These are phyloP conservation scores for Nebria brevicollis DNA, from an alignment of 2,888 invertebrate genomes.

Conservation along the genomic window DNA sequence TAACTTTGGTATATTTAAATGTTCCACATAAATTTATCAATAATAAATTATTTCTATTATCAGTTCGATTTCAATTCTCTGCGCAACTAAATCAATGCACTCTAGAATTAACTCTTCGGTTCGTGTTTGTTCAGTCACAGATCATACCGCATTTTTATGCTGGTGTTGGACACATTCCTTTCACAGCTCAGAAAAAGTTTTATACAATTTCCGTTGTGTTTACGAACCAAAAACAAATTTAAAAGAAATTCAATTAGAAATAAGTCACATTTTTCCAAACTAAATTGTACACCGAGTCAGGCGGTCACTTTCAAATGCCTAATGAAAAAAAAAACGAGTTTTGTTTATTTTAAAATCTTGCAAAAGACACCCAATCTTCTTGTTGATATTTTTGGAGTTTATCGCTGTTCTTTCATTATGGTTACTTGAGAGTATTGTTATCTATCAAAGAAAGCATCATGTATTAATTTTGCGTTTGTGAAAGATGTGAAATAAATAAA, in stretches of 20 bases:
- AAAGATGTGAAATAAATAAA: not conserved
- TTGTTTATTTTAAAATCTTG: not conserved
- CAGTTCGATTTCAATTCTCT: slow-evolving; percentile 13
- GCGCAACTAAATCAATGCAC: not conserved
- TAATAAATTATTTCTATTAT: slow-evolving; percentile 34
- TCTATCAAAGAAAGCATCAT: no score
- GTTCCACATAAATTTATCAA: slow-evolving; percentile 43
- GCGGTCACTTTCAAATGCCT: slow-evolving; percentile 6
- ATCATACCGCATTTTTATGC: slow-evolving; percentile 17
- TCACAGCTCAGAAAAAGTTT: slow-evolving; percentile 36
- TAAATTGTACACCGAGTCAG: not conserved
- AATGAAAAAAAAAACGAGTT: slow-evolving; percentile 6
- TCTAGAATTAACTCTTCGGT: not conserved
- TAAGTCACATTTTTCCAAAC: slow-evolving; percentile 10
- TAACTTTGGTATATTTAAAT: slow-evolving; percentile 38
- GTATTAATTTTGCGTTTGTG: no score
- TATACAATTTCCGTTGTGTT: slow-evolving; percentile 28
- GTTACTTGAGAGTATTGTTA: no score
- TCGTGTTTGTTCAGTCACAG: not conserved
- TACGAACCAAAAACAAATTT: slow-evolving; percentile 46
- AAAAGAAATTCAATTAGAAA: slow-evolving; percentile 46
- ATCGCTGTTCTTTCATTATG: not conserved
- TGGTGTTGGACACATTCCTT: not conserved
- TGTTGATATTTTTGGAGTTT: not conserved
- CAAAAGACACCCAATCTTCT: not conserved